Conservation (phyloP, 1,140 invertebrate species). For the Trachymyrmex cornetzi region DNA sequence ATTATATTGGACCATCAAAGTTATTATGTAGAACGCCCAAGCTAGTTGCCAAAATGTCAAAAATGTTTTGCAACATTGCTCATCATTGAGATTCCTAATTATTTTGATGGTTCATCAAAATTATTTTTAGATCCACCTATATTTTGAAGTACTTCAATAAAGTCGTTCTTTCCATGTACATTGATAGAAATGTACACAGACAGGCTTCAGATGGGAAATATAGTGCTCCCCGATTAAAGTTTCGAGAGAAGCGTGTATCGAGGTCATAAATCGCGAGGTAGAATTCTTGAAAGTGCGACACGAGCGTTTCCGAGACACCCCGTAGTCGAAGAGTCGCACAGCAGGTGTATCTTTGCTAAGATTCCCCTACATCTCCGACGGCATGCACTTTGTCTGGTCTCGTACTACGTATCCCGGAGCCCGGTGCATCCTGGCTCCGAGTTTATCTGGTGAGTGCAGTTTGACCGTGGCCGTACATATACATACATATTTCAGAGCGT, state of each 20-base stretch:
- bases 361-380: slow-evolving; percentile 43
- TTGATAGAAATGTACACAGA: no score
- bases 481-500: slow-evolving; percentile 35
- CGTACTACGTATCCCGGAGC: slow-evolving; percentile 31
- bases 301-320: slow-evolving; percentile 26
- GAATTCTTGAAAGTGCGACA: not conserved
- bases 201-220: not conserved
- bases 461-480: slow-evolving; percentile 37
- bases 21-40: no score
- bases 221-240: not conserved
- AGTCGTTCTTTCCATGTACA: no score
- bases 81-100: no score
- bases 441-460: slow-evolving; percentile 45
- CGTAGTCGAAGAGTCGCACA: slow-evolving; percentile 34
- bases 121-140: no score
- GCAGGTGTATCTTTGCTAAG: slow-evolving; percentile 49
- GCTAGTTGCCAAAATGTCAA: no score
- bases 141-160: no score
- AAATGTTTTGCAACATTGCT: no score
- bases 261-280: slow-evolving; percentile 6
- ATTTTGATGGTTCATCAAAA: no score
- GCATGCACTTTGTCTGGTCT: slow-evolving; percentile 46
- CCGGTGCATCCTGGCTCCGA: slow-evolving; percentile 18
- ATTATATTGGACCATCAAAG: no score
- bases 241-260: not conserved